These are phyloP conservation scores for Nomada lathburiana DNA, from an alignment of 2,888 invertebrate species.

Conservation along the genomic window DNA sequence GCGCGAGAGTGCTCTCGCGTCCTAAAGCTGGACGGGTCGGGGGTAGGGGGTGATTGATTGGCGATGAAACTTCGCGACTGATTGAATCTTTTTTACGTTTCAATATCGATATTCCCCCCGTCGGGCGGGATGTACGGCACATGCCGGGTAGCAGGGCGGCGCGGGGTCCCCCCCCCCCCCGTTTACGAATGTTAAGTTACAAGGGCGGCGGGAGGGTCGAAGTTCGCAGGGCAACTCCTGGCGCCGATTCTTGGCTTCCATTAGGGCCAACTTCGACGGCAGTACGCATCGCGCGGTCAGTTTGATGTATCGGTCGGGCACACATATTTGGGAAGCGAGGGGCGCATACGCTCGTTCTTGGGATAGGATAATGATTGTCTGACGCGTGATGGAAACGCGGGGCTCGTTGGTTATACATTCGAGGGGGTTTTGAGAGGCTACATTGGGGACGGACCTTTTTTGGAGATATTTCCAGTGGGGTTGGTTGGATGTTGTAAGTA, in stretches of 20 bases:
- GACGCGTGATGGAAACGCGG: not conserved
- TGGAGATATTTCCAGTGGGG: too few relatives aligned
- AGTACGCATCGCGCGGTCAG: not conserved
- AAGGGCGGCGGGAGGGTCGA: not conserved
- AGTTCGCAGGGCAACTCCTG: not conserved
- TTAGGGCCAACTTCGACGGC: not conserved
- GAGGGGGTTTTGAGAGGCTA: too few relatives aligned
- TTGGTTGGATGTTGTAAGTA: too few relatives aligned
- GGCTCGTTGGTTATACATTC: too few relatives aligned
- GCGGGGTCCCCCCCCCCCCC: constrained; percentile 15
- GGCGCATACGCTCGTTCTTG: not conserved
- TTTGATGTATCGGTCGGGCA: not conserved
- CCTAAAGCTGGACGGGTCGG: constrained; percentile 62
- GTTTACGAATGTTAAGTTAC: constrained; percentile 35
- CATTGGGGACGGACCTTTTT: too few relatives aligned
- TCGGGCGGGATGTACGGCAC: constrained; percentile 58
- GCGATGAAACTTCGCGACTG: constrained; percentile 83
- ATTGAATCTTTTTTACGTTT: constrained; percentile 84
- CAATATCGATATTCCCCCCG: constrained; percentile 78
- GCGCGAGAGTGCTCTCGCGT: constrained; percentile 72
- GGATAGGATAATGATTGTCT: not conserved
- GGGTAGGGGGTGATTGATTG: constrained; percentile 81
- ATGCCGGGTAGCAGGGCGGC: constrained; percentile 35
- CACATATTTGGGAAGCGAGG: not conserved
- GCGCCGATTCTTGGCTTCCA: not conserved